Evolutionary conservation across 2,113 vertebrate species (phyloP).

Genomic region (Hoplias malabaricus): DNA sequence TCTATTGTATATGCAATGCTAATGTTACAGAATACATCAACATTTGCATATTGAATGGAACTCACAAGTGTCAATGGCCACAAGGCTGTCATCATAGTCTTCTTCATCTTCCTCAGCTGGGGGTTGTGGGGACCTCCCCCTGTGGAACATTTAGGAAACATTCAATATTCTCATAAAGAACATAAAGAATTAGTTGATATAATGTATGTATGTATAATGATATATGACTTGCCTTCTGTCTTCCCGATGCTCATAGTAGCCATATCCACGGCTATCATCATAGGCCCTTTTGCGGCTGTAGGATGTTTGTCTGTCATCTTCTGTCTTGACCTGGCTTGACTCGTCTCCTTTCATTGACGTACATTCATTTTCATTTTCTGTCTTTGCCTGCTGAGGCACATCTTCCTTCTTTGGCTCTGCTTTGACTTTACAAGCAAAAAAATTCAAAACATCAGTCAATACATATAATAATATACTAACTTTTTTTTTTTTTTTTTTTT

Average conservation of each 20-base stretch:
- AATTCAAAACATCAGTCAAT: neutral
- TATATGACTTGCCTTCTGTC: conserved; percentile 69
- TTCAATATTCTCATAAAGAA: neutral
- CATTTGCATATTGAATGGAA: conserved; percentile 13
- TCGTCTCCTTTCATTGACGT: conserved; percentile 12
- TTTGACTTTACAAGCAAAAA: conserved; percentile 55
- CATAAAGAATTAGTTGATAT: neutral
- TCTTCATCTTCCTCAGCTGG: conserved; percentile 83
- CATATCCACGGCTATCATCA: conserved; percentile 72
- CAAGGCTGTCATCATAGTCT: conserved; percentile 77
- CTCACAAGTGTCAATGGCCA: conserved; percentile 83
- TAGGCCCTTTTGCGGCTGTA: conserved; percentile 75
- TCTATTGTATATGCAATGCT: neutral
- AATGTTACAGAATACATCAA: neutral
- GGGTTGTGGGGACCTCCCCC: conserved; percentile 79
- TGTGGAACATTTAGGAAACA: conserved; percentile 42
- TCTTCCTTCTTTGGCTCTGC: conserved; percentile 54
- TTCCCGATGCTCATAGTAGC: conserved; percentile 79
- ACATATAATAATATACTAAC: neutral
- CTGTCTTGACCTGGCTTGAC: conserved; percentile 46
- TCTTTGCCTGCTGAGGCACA: conserved; percentile 39
- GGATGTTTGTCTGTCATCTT: conserved; percentile 47
- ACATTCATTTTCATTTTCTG: conserved; percentile 32
- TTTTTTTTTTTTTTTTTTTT: too few relatives aligned
- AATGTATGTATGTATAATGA: neutral